These are phyloP conservation scores for Crepidodera aurea DNA, from an alignment of 2,888 invertebrate species.

Conservation along the genomic window DNA sequence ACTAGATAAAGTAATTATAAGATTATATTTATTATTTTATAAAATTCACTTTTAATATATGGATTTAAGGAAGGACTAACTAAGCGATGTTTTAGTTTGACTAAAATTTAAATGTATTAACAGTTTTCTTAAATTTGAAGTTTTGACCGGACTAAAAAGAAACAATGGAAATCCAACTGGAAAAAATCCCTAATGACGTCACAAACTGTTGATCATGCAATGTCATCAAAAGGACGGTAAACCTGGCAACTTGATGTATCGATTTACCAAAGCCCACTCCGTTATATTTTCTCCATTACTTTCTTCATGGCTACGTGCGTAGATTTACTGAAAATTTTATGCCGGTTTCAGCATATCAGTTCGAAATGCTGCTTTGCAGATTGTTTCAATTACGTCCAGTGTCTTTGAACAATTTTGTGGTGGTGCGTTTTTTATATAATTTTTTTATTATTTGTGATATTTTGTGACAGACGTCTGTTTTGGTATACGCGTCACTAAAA, in stretches of 20 bases:
- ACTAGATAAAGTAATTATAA: no score
- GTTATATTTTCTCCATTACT: constrained; percentile 21
- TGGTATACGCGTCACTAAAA: background rate
- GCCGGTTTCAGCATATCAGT: constrained; percentile 25
- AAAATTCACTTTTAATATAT: no score
- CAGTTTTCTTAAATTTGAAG: no score
- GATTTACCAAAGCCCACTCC: constrained; percentile 40
- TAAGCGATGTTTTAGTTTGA: no score
- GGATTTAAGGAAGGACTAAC: no score
- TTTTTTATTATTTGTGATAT: constrained; percentile 12
- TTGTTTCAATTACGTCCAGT: constrained; percentile 59
- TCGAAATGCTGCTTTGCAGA: constrained; percentile 60
- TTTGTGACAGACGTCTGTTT: background rate
- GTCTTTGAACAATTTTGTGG: constrained; percentile 54
- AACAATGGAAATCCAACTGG: background rate
- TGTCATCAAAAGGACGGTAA: constrained; percentile 51
- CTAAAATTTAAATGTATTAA: no score
- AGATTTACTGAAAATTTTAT: constrained; percentile 29
- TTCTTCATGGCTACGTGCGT: constrained; percentile 18
- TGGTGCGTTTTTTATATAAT: constrained; percentile 48
- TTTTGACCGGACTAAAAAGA: no score
- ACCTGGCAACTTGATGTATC: constrained; percentile 41
- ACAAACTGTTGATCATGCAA: constrained; percentile 55
- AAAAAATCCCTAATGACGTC: constrained; percentile 40
- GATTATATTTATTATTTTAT: no score